Percentiles rank a stretch among this genome's conserved stretches.
Evolutionary conservation across 2,888 invertebrate species (phyloP).

Genomic region (Meta bourneti): DNA sequence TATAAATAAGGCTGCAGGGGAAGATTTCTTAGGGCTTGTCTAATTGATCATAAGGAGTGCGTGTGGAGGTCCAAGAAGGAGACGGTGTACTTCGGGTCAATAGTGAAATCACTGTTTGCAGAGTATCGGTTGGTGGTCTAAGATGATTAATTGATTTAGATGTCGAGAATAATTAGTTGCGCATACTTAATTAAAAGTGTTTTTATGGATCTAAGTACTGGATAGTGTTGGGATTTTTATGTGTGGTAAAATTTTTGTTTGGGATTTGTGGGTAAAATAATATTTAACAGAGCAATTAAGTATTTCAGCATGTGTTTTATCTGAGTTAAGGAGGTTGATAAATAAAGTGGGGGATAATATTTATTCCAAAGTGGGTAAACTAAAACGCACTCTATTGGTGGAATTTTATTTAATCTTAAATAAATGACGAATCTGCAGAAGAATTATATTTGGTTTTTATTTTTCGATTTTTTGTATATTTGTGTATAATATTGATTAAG

Average conservation of each 20-base stretch:
- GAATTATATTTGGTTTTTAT: too few relatives aligned
- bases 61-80: neutral
- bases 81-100: neutral
- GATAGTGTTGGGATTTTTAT: neutral
- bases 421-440: too few relatives aligned
- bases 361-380: too few relatives aligned
- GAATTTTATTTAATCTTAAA: too few relatives aligned
- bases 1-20: slow-evolving; percentile 42
- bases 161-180: neutral
- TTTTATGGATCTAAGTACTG: neutral
- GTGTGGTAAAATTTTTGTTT: neutral
- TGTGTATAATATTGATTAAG: too few relatives aligned
- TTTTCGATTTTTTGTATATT: too few relatives aligned
- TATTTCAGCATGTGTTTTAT: neutral
- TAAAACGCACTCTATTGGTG: too few relatives aligned
- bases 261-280: neutral
- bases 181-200: neutral
- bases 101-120: neutral
- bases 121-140: neutral
- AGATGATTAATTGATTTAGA: neutral
- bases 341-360: too few relatives aligned
- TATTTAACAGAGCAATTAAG: neutral
- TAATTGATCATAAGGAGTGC: slow-evolving; percentile 4
- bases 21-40: neutral
- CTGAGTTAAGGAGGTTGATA: neutral